Base-by-base conservation (phyloP, 2,888 invertebrate species). In the Conus canariensis region DNA sequence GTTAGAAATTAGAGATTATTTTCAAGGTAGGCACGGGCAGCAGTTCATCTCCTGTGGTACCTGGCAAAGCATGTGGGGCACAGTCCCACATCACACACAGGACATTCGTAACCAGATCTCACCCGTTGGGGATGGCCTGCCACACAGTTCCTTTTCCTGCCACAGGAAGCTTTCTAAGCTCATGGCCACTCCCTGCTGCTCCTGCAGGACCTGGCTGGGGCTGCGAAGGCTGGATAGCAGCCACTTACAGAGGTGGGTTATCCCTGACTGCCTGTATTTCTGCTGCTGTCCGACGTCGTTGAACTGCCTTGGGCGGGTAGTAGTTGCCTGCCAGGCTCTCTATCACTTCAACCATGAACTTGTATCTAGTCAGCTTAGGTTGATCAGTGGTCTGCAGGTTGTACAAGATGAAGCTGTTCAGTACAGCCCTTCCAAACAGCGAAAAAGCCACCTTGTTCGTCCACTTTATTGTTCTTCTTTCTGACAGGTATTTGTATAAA, bases 401-500 rank as follows among this genome's bases (percentile, higher is more conserved):
- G 6, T 86, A 86, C 3, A 86, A 2, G 64, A 67, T 64, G 86
- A 60, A 86, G 64, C 64, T 64, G 64, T 86, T 86, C 30, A 86
- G 30, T 0, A 67, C 67, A 14, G 86, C 83, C 83, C 83, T 83
- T 5, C 85, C 85, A 85, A 59, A 59, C 0, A 85, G 7, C 0
- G 25, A 85, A 59, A 85, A 67, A 4, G 45, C 70, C 14, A 90
- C 90, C 59, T 90, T 90, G 4, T 19, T 0, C 0, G 90, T 45
- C 90, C 90, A 90, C 56, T 87, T 88, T 45, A 56, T 83, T 19
- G 6, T 67, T 22, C 80, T n/a, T 80, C 30, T 3, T 80, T 25
- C 80, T 80, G 25, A 14, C 30, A 30, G 30, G 30, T 30, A 30
- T 30, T 30, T 30, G 30, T 30, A 30, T 30, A 30, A 30, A 30